A percentile compares a stretch with the other conserved stretches of the same genome.
These are phyloP conservation scores for Saguinus midas DNA, from an alignment of 2,113 vertebrate species.

Conservation along the genomic window DNA sequence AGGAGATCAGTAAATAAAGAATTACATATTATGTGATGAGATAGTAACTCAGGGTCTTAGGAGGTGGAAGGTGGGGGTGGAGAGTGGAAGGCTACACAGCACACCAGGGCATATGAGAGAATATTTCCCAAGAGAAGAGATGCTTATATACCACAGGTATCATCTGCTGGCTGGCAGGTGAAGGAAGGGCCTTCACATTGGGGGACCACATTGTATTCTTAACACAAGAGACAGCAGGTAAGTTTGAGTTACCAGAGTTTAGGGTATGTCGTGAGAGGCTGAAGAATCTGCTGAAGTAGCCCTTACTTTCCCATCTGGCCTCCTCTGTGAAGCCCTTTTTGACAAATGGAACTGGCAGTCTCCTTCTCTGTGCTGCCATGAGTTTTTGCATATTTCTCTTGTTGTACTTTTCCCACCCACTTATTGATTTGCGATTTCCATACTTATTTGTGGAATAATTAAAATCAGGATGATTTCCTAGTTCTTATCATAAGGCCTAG, in stretches of 20 bases:
- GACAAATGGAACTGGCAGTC: background rate
- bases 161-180: background rate
- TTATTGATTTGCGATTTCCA: background rate
- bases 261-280: background rate
- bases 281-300: background rate
- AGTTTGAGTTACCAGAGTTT: background rate
- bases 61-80: too few species aligned
- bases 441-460: background rate
- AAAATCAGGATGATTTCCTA: background rate
- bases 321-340: background rate
- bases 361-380: background rate
- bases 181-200: background rate
- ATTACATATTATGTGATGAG: background rate
- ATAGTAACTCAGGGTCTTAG: background rate
- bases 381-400: background rate
- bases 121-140: background rate
- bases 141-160: fast-evolving
- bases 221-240: background rate
- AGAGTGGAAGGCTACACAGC: too few species aligned
- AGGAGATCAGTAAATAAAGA: background rate
- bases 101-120: background rate
- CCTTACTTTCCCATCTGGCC: background rate
- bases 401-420: background rate
- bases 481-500: background rate
- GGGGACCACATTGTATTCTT: background rate